A percentile compares a stretch with the other conserved stretches of the same genome.
Evolutionary conservation across 2,888 invertebrate genomes (phyloP).

Genomic region (Stenurella melanura): DNA sequence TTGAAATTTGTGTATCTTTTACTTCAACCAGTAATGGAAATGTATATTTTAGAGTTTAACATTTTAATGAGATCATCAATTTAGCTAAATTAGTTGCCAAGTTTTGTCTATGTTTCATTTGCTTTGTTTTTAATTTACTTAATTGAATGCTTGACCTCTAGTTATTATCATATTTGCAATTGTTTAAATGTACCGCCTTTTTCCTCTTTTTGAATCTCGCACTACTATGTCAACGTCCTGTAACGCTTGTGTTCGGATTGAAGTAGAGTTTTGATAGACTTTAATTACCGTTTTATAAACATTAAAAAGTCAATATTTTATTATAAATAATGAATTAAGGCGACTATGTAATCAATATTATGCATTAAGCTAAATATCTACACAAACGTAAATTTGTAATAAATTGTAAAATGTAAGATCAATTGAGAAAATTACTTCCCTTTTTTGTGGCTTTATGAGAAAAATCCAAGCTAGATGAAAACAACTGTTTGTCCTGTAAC

Average conservation of each 20-base stretch:
- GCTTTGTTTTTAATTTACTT: slow-evolving; percentile 7
- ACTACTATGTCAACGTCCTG: not conserved
- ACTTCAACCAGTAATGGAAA: not conserved
- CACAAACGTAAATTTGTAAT: too few relatives aligned
- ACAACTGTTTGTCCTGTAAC: too few relatives aligned
- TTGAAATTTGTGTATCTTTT: not conserved
- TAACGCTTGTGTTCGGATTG: not conserved
- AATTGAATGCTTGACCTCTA: slow-evolving; percentile 7
- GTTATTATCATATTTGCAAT: not conserved
- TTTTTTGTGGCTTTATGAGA: too few relatives aligned
- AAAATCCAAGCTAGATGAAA: too few relatives aligned
- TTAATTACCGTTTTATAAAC: too few relatives aligned
- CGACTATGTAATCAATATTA: too few relatives aligned
- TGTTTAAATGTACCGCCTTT: slow-evolving; percentile 1
- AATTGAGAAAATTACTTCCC: too few relatives aligned
- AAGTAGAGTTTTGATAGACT: not conserved
- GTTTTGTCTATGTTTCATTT: not conserved
- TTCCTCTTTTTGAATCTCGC: not conserved
- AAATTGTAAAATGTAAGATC: too few relatives aligned
- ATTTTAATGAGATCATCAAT: slow-evolving; percentile 1
- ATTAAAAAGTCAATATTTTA: too few relatives aligned
- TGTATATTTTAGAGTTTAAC: not conserved
- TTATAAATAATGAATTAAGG: too few relatives aligned
- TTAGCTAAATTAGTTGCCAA: slow-evolving; percentile 4
- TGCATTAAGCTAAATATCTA: too few relatives aligned